Conservation (phyloP, 1,140 invertebrate species). For the Telenomus remus region DNA sequence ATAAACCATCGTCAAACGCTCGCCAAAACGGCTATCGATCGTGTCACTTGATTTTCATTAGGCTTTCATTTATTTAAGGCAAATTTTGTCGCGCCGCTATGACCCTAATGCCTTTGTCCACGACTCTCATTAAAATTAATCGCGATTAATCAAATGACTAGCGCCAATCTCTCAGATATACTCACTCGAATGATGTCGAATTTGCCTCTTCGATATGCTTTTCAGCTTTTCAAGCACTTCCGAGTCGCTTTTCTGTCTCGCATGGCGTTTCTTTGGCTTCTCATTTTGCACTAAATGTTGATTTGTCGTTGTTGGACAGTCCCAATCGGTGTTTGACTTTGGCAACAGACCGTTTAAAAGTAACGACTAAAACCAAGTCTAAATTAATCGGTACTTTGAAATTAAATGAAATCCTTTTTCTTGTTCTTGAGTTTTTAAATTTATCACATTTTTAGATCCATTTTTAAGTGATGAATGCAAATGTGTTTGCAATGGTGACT, state of each 20-base stretch:
- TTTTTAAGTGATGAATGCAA: too few relatives aligned
- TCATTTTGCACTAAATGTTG: background rate
- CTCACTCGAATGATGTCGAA: conserved; percentile 22
- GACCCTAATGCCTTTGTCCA: conserved; percentile 12
- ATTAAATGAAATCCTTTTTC: too few relatives aligned
- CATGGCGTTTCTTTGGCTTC: conserved; percentile 7
- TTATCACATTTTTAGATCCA: background rate
- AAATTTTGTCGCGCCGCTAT: background rate
- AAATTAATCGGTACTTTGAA: background rate
- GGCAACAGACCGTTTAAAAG: conserved; percentile 16
- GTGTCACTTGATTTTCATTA: background rate
- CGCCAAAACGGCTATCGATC: background rate
- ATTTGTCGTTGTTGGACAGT: background rate
- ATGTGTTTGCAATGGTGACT: too few relatives aligned
- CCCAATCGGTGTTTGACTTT: conserved; percentile 13
- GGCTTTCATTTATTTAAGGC: background rate
- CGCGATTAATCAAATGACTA: conserved; percentile 24
- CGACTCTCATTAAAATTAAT: conserved; percentile 37
- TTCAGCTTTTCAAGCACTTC: conserved; percentile 21
- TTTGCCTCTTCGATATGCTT: conserved; percentile 18
- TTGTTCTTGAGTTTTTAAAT: background rate
- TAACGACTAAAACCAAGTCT: conserved; percentile 6
- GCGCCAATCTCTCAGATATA: background rate
- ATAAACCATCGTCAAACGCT: conserved; percentile 12
- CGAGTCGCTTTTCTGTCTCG: conserved; percentile 13